Conservation (phyloP, 2,888 invertebrate species). For the Athrips mouffetella region DNA sequence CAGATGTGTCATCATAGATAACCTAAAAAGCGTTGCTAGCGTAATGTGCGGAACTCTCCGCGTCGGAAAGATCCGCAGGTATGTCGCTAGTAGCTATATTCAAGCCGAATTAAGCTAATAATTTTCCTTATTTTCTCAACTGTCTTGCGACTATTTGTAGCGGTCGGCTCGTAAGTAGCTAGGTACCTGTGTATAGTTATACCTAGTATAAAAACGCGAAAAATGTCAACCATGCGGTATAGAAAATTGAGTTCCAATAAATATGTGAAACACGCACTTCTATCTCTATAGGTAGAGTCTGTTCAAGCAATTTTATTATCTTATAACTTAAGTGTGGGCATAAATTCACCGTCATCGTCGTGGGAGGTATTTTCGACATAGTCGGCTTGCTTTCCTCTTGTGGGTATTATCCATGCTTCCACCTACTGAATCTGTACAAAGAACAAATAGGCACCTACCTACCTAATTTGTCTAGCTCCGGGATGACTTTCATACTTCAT, state of each 20-base stretch:
- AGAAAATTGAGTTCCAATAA: neutral
- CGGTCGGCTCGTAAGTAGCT: too few species aligned
- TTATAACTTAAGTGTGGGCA: constrained; percentile 7
- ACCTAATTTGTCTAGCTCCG: too few species aligned
- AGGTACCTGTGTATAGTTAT: neutral
- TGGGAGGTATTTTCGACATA: constrained; percentile 8
- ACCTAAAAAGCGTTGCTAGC: too few species aligned
- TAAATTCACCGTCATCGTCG: neutral
- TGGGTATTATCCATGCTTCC: constrained; percentile 1
- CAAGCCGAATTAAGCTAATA: too few species aligned
- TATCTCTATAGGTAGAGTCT: neutral
- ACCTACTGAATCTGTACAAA: neutral
- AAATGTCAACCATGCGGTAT: neutral
- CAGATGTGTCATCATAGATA: too few species aligned
- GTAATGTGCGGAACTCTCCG: too few species aligned
- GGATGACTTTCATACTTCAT: too few species aligned
- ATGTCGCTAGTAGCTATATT: too few species aligned
- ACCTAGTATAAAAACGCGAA: neutral
- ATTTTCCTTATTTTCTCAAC: too few species aligned
- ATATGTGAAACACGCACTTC: neutral
- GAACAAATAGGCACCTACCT: constrained; percentile 5
- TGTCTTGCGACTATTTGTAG: too few species aligned
- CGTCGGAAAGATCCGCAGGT: too few species aligned
- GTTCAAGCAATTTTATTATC: constrained; percentile 3
- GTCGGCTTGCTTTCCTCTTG: neutral